A percentile compares a stretch with the other conserved stretches of the same genome.
phyloP scores from a whole-genome alignment of 1,140 invertebrate species.

The Neoseiulus cucumeris region DNA sequence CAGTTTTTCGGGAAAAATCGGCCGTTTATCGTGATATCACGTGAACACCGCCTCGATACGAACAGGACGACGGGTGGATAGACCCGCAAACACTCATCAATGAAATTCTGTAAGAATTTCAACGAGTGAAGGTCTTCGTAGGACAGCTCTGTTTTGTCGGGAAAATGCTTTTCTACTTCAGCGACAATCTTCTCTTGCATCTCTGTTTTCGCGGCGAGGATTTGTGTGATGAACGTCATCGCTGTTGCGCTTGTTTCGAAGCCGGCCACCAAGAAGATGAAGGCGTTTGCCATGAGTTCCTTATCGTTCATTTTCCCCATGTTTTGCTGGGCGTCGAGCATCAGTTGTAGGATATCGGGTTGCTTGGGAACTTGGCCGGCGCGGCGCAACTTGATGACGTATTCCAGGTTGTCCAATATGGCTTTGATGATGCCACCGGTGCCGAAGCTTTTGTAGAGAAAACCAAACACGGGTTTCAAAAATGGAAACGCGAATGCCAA shows the following conservation, averaged over 20 bases:
- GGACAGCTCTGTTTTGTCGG: slow-evolving; percentile 1
- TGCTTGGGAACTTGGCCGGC: not conserved
- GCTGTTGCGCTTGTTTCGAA: slow-evolving; percentile 32
- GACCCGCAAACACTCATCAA: slow-evolving; percentile 19
- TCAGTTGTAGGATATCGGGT: slow-evolving; percentile 19
- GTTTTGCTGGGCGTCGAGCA: slow-evolving; percentile 18
- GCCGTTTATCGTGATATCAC: slow-evolving; percentile 22
- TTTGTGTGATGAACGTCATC: slow-evolving; percentile 29
- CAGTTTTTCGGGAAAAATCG: slow-evolving; percentile 23
- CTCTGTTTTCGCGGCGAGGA: slow-evolving; percentile 30
- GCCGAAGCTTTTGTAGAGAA: slow-evolving; percentile 22
- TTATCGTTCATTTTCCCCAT: slow-evolving; percentile 22
- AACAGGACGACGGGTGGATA: slow-evolving; percentile 22
- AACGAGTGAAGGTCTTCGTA: not conserved
- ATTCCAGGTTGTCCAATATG: slow-evolving; percentile 23
- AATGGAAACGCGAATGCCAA: slow-evolving; percentile 25
- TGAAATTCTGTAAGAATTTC: slow-evolving; percentile 16
- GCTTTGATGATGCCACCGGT: slow-evolving; percentile 25
- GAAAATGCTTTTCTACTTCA: slow-evolving; percentile 22
- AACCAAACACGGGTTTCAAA: slow-evolving; percentile 20
- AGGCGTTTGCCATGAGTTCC: slow-evolving; percentile 29
- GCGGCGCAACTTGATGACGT: slow-evolving; percentile 19
- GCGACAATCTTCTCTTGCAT: slow-evolving; percentile 30
- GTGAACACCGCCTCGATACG: slow-evolving; percentile 13
- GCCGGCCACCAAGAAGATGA: slow-evolving; percentile 31